Base-by-base conservation (phyloP, 2,113 vertebrate species). In the Porphyrio hochstetteri region DNA sequence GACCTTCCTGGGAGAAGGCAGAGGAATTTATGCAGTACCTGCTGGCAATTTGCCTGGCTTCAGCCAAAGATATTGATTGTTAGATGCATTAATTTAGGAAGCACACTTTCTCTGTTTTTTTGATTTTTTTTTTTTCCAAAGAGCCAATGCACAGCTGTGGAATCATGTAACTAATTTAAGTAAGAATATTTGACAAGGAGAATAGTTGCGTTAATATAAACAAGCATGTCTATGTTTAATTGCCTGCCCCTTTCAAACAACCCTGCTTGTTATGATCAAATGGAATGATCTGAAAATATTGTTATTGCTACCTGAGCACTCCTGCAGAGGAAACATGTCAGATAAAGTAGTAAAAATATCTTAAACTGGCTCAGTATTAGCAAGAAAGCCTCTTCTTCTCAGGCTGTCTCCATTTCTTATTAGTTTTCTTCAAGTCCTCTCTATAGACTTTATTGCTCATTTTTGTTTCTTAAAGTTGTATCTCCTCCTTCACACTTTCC, bases 121-220 rank as follows among this genome's bases (percentile, higher is more conserved):
- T 25, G 5, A 12, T 52, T 11, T 52, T 52, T 57, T 68, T 83
- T 89, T 78, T 84, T 48, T 35, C 9, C 53, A 44, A 79, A 56
- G 38, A 59, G 36, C 40, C 75, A 67, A 44, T 80, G 70, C 12
- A 69, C 40, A 86, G 17, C 65, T 92, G 23, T 88, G 64, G 88
- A 85, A 72, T 67, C 18, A 29, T 93, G 90, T 83, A 59, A 33
- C 67, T 68, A 27, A 67, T 42, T 94, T 86, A 92, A 75, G 64
- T n/a, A 48, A 81, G 71, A 88, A 56, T 90, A 60, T 92, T 86
- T 68, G 90, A 90, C 72, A 81, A 88, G 40, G 33, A 87, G 29
- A 77, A 81, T 7, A 75, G 52, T 33, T 81, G 38, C 69, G 88
- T 92, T 88, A 63, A 52, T 53, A 83, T 17, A 78, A 95, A 57